A percentile compares a stretch with the other conserved stretches of the same genome.
These are phyloP conservation scores for Glaucomys volans DNA, from an alignment of 2,113 vertebrate genomes.

Conservation along the genomic window DNA sequence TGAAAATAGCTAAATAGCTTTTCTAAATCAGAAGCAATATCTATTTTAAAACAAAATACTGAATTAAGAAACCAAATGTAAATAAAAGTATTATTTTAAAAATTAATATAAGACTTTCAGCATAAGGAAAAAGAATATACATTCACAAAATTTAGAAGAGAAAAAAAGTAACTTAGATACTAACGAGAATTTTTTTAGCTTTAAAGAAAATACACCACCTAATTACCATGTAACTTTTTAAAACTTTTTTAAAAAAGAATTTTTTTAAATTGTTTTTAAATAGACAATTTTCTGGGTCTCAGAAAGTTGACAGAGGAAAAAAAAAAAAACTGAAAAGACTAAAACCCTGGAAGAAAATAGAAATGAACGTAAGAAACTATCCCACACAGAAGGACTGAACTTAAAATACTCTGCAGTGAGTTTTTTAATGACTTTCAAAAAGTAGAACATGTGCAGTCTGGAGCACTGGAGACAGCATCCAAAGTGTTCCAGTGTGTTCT, in stretches of 20 bases:
- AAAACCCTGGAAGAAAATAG: neutral
- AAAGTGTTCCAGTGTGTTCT: neutral
- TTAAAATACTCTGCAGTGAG: neutral
- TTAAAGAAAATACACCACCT: neutral
- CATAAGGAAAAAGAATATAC: neutral
- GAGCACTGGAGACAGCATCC: neutral
- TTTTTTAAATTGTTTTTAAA: too few species aligned
- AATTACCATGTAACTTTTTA: neutral
- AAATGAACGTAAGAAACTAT: neutral
- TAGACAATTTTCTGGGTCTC: neutral
- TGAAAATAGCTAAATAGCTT: neutral
- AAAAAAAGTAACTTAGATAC: neutral
- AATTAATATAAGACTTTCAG: neutral
- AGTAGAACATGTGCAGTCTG: neutral
- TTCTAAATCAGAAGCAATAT: neutral
- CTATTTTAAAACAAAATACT: neutral
- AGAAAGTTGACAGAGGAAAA: neutral
- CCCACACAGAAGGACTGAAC: neutral
- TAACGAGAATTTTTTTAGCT: neutral
- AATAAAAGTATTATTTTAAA: neutral
- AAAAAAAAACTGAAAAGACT: neutral
- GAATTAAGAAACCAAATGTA: slow-evolving; percentile 11
- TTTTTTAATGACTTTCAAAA: slow-evolving; percentile 1
- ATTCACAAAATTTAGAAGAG: neutral
- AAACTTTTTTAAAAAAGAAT: too few species aligned